These are phyloP conservation scores for Pipistrellus pipistrellus DNA, from an alignment of 2,797 vertebrate genomes.

Conservation along the genomic window DNA sequence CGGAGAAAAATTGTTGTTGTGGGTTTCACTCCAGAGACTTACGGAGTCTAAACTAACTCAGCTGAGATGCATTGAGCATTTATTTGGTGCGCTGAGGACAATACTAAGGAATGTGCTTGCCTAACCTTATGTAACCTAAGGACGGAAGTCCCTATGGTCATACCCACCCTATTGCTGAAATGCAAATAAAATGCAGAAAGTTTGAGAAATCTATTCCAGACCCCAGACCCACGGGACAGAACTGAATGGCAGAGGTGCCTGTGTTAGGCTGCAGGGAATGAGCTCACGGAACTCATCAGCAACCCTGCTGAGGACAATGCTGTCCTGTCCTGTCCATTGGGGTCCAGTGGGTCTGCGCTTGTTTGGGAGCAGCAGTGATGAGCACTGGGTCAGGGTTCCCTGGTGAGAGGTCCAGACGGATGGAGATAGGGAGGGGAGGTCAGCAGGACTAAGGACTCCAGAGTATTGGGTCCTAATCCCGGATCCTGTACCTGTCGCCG, in stretches of 20 bases:
- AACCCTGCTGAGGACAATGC: background rate
- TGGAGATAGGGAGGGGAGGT: fast-evolving
- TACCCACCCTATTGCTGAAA: background rate
- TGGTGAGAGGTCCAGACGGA: background rate
- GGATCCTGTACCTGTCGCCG: fast-evolving
- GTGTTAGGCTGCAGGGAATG: fast-evolving
- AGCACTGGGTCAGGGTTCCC: background rate
- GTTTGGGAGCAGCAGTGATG: too few species aligned
- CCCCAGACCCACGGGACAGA: fast-evolving
- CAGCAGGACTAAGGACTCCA: fast-evolving
- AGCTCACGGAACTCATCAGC: fast-evolving
- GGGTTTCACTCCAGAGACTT: too few species aligned
- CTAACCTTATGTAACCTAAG: fast-evolving
- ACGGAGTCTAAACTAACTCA: fast-evolving
- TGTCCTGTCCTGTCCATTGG: fast-evolving
- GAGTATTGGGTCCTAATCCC: fast-evolving
- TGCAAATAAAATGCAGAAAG: too few species aligned
- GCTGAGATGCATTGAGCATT: fast-evolving
- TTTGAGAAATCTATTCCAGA: background rate
- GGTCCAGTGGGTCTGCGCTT: fast-evolving
- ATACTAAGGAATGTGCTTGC: fast-evolving
- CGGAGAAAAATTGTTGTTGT: background rate
- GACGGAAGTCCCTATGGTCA: fast-evolving
- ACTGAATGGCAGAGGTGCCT: fast-evolving
- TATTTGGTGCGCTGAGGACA: fast-evolving